Conservation (phyloP, 2,888 invertebrate species). For the Pantelozetes paolii region DNA sequence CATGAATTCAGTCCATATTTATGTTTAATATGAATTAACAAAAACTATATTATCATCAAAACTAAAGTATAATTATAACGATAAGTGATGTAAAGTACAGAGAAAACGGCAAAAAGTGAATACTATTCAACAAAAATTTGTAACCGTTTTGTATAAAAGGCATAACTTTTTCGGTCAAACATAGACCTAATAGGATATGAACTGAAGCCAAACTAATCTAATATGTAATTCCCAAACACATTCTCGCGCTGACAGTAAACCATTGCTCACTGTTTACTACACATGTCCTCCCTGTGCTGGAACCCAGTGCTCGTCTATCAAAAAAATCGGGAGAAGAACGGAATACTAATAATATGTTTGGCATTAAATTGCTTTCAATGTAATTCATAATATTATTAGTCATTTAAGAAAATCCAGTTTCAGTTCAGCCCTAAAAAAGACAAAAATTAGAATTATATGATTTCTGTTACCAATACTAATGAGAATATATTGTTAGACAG, state of each 20-base stretch:
- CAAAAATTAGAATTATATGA: conserved; percentile 5
- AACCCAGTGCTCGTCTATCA: background rate
- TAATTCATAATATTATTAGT: conserved; percentile 19
- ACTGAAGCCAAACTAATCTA: background rate
- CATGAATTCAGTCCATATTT: conserved; percentile 22
- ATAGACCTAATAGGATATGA: no score
- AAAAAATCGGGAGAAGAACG: background rate
- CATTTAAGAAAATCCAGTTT: conserved; percentile 28
- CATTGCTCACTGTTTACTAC: no score
- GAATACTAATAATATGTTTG: conserved; percentile 27
- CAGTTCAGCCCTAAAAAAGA: background rate
- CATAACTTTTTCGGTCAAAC: background rate
- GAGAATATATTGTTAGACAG: conserved; percentile 1
- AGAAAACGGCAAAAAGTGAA: background rate
- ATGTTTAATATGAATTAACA: background rate
- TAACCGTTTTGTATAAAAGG: no score
- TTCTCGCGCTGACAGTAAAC: no score
- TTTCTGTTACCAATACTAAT: conserved; percentile 21
- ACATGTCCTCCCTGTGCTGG: background rate
- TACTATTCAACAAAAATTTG: no score
- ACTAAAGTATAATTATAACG: background rate
- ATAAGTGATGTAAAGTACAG: background rate
- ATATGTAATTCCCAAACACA: background rate
- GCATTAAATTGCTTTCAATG: background rate
- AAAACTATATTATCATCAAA: background rate